Conservation (phyloP, 2,113 vertebrate genomes). For the Coreoperca whiteheadi region DNA sequence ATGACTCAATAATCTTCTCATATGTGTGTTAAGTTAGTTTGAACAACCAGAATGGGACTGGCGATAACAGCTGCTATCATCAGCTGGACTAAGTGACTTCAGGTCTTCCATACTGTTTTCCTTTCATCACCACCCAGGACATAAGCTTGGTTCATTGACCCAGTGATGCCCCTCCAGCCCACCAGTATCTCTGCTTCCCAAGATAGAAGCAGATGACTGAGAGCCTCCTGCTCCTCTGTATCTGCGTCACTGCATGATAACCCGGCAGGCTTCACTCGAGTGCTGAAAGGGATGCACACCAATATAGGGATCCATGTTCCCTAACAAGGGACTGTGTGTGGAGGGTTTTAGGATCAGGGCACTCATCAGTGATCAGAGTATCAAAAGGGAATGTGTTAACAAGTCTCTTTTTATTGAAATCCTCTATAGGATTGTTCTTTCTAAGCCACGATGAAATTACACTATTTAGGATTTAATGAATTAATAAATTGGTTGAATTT, state of each 20-base stretch:
- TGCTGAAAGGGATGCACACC: conserved; percentile 57
- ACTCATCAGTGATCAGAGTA: conserved; percentile 52
- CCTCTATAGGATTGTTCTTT: background rate
- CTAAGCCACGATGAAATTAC: background rate
- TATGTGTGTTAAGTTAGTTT: background rate
- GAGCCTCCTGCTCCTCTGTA: conserved; percentile 65
- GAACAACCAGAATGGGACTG: background rate
- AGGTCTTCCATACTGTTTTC: conserved; percentile 22
- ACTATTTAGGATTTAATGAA: background rate
- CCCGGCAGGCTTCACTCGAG: conserved; percentile 69
- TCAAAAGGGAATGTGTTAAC: conserved; percentile 55
- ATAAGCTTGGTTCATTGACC: conserved; percentile 33
- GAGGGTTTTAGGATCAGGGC: conserved; percentile 39
- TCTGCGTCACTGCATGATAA: conserved; percentile 74
- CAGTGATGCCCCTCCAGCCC: conserved; percentile 13
- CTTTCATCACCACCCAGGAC: conserved; percentile 55
- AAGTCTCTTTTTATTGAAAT: conserved; percentile 43
- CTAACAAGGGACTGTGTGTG: conserved; percentile 47
- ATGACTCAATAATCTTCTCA: background rate
- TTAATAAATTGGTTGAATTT: background rate
- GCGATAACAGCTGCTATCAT: conserved; percentile 19
- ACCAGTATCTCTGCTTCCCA: conserved; percentile 68
- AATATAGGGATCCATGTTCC: conserved; percentile 42
- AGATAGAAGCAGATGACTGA: conserved; percentile 73
- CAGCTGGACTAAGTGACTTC: conserved; percentile 22